These are phyloP conservation scores for Mastigias papua DNA, from an alignment of 30 jellyfish, hydroid and myxozoan species.

Conservation along the genomic window DNA sequence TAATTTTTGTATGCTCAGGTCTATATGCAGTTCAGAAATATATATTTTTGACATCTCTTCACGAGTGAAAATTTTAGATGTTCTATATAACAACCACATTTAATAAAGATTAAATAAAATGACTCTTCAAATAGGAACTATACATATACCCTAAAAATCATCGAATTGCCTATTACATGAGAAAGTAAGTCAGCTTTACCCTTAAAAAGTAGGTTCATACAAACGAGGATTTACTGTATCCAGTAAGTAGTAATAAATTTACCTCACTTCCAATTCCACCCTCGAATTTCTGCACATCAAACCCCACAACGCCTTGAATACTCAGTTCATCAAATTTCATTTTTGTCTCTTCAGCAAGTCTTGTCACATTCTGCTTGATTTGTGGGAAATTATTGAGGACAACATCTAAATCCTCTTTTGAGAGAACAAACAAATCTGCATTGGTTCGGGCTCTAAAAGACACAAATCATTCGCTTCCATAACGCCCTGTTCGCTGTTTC, in stretches of 20 bases:
- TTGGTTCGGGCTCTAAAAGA: slow-evolving; percentile 80
- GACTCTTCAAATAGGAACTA: no score
- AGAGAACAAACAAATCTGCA: slow-evolving; percentile 70
- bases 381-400: slow-evolving; percentile 80
- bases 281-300: slow-evolving; percentile 33
- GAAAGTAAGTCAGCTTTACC: no score
- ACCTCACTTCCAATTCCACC: slow-evolving; percentile 1
- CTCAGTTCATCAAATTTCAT: slow-evolving; percentile 39
- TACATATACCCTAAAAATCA: no score
- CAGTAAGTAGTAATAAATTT: background rate
- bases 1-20: no score
- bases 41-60: no score
- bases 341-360: slow-evolving; percentile 56
- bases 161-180: no score
- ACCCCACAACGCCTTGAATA: slow-evolving; percentile 26
- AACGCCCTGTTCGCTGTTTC: background rate
- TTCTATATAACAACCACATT: no score
- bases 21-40: no score
- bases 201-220: no score
- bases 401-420: slow-evolving; percentile 72
- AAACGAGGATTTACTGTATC: no score
- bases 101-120: no score
- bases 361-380: slow-evolving; percentile 39
- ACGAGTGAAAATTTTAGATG: no score
- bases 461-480: background rate